Percentiles rank a stretch among this genome's conserved stretches.
These are phyloP conservation scores for Choristoneura rosaceana DNA, from an alignment of 2,888 invertebrate genomes.

Conservation along the genomic window DNA sequence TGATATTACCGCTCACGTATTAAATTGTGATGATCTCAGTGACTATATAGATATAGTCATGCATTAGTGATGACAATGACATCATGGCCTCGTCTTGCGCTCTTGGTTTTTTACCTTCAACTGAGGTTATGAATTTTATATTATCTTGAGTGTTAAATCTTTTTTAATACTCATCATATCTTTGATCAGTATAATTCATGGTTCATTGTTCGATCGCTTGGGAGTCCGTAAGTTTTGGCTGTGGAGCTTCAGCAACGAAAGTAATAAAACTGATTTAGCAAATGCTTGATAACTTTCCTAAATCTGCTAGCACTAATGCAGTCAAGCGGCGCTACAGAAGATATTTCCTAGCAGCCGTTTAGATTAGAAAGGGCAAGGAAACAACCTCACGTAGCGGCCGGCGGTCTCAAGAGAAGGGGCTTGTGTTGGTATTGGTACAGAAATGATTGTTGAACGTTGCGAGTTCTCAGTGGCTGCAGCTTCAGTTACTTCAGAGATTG, in stretches of 20 bases:
- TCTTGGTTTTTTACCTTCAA: conserved; percentile 40
- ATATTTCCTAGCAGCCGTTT: conserved; percentile 15
- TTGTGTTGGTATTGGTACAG: conserved; percentile 45
- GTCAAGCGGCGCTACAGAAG: conserved; percentile 3
- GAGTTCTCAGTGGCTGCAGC: neutral
- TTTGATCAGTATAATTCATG: neutral
- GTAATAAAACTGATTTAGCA: neutral
- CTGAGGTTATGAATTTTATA: conserved; percentile 23
- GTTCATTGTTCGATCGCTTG: neutral
- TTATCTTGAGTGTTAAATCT: neutral
- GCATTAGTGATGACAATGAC: conserved; percentile 69
- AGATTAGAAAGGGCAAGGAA: conserved; percentile 63
- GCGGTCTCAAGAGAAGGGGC: conserved; percentile 59
- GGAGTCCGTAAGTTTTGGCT: neutral
- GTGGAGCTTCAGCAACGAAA: neutral
- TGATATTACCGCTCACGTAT: conserved; percentile 56
- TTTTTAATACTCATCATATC: neutral
- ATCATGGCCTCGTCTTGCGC: conserved; percentile 65
- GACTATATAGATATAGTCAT: conserved; percentile 59
- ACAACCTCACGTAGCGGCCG: conserved; percentile 61
- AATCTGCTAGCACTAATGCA: neutral
- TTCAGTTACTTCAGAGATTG: neutral
- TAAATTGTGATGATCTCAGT: conserved; percentile 74
- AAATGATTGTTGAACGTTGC: conserved; percentile 42
- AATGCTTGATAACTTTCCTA: neutral